phyloP scores from a whole-genome alignment of 2,113 vertebrate species.

The Mus pahari region DNA sequence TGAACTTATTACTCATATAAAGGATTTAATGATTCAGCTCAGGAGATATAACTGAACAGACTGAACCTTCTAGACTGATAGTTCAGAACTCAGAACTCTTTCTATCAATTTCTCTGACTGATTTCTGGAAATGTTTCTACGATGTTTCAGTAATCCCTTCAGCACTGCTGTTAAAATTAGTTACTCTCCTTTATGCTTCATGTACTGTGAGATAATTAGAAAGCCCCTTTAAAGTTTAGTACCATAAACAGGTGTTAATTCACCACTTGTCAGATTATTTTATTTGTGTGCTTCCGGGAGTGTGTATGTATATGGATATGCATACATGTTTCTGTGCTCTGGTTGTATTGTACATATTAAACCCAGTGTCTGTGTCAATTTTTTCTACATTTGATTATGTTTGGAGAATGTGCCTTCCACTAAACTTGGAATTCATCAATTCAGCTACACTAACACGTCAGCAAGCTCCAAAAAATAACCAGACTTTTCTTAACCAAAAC shows the following conservation, averaged over 20 bases:
- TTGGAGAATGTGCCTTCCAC: neutral
- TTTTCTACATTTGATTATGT: neutral
- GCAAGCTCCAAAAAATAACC: too few relatives aligned
- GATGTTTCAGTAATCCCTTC: neutral
- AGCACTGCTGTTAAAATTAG: neutral
- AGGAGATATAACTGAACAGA: neutral
- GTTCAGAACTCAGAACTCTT: neutral
- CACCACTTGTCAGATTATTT: neutral
- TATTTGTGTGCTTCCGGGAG: neutral
- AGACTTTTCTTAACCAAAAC: neutral
- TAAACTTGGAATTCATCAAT: neutral
- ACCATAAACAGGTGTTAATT: neutral
- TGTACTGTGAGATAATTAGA: neutral
- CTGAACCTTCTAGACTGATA: neutral
- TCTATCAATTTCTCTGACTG: neutral
- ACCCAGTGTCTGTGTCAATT: neutral
- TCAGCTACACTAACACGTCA: neutral
- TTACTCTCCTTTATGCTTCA: neutral
- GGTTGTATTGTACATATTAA: neutral
- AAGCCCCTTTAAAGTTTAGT: neutral
- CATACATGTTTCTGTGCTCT: neutral
- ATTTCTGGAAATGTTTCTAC: too few relatives aligned
- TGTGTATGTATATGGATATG: neutral
- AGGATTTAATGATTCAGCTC: neutral
- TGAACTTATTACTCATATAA: too few relatives aligned